phyloP scores from a whole-genome alignment of 2,888 invertebrate genomes.

The Pristionchus exspectatus region DNA sequence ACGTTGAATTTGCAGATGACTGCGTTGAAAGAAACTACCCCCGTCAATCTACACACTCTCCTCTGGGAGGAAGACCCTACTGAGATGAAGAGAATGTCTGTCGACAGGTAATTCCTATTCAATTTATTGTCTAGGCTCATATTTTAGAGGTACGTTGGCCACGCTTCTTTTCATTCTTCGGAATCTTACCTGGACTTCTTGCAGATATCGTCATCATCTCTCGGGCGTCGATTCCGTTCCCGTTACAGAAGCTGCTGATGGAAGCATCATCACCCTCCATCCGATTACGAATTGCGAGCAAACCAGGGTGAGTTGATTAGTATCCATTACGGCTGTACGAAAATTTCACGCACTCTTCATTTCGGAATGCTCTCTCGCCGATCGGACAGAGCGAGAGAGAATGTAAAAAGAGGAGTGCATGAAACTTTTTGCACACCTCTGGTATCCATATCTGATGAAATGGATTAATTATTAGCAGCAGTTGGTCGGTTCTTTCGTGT shows the following conservation, averaged over 20 bases:
- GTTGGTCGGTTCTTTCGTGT: no score
- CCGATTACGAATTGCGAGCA: slow-evolving; percentile 37
- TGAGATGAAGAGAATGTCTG: slow-evolving; percentile 30
- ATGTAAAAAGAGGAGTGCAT: no score
- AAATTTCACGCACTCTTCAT: no score
- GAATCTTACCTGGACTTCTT: neutral
- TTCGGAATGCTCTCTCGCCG: no score
- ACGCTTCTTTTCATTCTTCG: neutral
- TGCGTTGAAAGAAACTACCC: neutral
- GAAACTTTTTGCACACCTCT: no score
- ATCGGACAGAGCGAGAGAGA: no score
- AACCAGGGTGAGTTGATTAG: neutral
- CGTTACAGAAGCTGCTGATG: neutral
- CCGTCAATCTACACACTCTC: neutral
- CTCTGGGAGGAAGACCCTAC: slow-evolving; percentile 21
- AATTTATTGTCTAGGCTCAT: no score
- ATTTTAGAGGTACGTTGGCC: neutral
- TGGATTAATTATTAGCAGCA: no score
- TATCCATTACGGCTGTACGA: no score
- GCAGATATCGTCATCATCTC: slow-evolving; percentile 34
- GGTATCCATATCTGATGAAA: no score
- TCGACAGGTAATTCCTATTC: neutral
- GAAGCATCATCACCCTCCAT: slow-evolving; percentile 28
- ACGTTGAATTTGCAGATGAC: neutral
- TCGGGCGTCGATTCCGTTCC: neutral